Evolutionary conservation across 30 jellyfish, hydroid and myxozoan species (phyloP).

Genomic region (Cassiopea xamachana): DNA sequence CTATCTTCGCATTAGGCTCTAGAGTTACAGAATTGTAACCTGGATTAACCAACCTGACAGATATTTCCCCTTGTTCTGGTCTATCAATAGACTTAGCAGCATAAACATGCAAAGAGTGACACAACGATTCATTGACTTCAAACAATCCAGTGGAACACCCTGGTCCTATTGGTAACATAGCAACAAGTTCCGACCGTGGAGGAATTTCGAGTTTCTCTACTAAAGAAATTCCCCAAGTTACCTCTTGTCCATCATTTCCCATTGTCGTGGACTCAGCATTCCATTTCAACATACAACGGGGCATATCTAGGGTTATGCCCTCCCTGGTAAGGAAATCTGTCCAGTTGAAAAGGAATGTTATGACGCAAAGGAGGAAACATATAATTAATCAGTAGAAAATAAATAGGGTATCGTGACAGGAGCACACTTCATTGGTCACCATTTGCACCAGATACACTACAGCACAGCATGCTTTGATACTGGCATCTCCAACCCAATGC

Average conservation of each 20-base stretch:
- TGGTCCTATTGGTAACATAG: conserved; percentile 33
- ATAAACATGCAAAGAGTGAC: conserved; percentile 24
- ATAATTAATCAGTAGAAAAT: too few relatives aligned
- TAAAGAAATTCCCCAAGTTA: conserved; percentile 6
- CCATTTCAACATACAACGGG: conserved; percentile 41
- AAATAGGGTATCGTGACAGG: too few relatives aligned
- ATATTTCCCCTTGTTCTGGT: conserved; percentile 56
- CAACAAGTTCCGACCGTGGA: neutral
- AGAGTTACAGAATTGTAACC: conserved; percentile 5
- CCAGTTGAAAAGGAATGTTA: neutral
- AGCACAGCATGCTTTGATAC: too few relatives aligned
- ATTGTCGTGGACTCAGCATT: conserved; percentile 25
- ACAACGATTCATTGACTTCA: conserved; percentile 31
- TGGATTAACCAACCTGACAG: conserved; percentile 47
- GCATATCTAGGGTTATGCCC: conserved; percentile 35
- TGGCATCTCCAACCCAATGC: too few relatives aligned
- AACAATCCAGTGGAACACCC: conserved; percentile 51
- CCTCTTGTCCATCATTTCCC: neutral
- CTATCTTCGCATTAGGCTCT: conserved; percentile 33
- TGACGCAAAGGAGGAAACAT: too few relatives aligned
- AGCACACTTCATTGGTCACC: too few relatives aligned
- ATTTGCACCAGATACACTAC: too few relatives aligned
- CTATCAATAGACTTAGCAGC: conserved; percentile 37
- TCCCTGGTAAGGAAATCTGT: conserved; percentile 44
- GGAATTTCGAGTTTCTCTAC: conserved; percentile 30